These are phyloP conservation scores for Sylvilagus bachmani DNA, from an alignment of 2,113 vertebrate species.

Conservation along the genomic window DNA sequence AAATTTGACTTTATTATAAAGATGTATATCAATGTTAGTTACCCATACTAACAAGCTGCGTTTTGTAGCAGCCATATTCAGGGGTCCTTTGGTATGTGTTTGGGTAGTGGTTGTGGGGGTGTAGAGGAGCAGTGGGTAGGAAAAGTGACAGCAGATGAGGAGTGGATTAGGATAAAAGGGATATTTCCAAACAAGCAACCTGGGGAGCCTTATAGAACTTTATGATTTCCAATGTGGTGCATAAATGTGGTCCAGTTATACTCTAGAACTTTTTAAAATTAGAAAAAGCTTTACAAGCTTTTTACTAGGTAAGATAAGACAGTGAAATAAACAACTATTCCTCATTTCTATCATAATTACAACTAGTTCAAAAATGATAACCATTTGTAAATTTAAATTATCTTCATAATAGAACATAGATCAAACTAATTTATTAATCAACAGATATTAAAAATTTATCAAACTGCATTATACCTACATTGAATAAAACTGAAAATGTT, in stretches of 20 bases:
- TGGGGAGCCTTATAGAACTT: conserved; percentile 72
- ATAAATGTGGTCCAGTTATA: conserved; percentile 75
- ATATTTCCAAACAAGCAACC: conserved; percentile 55
- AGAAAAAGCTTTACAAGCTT: conserved; percentile 68
- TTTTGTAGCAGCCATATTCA: not conserved
- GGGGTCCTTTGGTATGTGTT: conserved; percentile 2
- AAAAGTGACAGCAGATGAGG: not conserved
- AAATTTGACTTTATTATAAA: not conserved
- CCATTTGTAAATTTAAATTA: not conserved
- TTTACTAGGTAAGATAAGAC: conserved; percentile 56
- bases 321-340: conserved; percentile 70
- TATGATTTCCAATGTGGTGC: conserved; percentile 71
- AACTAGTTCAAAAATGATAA: conserved; percentile 47
- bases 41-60: not conserved
- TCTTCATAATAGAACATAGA: not conserved
- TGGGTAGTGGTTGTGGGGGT: not conserved
- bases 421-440: not conserved
- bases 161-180: conserved; percentile 70
- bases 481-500: conserved; percentile 41
- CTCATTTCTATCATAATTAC: conserved; percentile 66
- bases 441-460: not conserved
- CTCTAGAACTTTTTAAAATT: conserved; percentile 67
- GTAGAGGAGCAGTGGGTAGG: not conserved
- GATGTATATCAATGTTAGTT: not conserved
- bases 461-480: not conserved